These are phyloP conservation scores for Leptinotarsa lineolata DNA, from an alignment of 1,140 invertebrate genomes.

Conservation along the genomic window DNA sequence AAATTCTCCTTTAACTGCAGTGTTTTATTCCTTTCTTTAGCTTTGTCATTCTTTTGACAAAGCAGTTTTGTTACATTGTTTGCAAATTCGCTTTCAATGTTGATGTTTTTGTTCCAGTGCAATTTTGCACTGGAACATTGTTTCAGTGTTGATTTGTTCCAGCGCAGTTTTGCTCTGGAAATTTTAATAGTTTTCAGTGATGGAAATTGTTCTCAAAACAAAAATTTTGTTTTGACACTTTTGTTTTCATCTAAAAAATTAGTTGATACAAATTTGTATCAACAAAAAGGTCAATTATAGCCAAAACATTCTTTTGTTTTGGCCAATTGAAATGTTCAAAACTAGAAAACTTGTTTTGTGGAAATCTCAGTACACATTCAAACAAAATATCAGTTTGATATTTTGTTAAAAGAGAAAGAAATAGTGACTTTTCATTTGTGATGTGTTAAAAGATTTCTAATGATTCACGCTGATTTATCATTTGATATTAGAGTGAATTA, in stretches of 20 bases:
- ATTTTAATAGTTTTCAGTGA: too few relatives aligned
- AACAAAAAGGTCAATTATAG: not conserved
- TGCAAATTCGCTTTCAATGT: not conserved
- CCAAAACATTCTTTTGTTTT: not conserved
- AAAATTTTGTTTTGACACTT: not conserved
- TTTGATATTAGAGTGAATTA: too few relatives aligned
- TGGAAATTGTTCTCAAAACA: not conserved
- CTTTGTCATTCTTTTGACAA: slow-evolving; percentile 22
- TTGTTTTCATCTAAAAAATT: not conserved
- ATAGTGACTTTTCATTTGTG: too few relatives aligned
- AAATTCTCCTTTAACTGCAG: not conserved
- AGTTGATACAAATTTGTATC: not conserved
- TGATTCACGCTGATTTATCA: too few relatives aligned
- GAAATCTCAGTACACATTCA: too few relatives aligned
- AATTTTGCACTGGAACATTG: not conserved
- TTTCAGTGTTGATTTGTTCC: not conserved
- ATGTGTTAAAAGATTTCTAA: too few relatives aligned
- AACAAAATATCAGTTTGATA: not conserved
- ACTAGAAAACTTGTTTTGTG: too few relatives aligned
- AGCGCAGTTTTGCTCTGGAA: not conserved
- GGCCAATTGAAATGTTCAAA: not conserved
- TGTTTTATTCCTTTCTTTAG: slow-evolving; percentile 11
- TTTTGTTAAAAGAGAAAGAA: not conserved
- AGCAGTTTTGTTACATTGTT: slow-evolving; percentile 6
- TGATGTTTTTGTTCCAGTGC: not conserved